Percentiles rank a stretch among this genome's conserved stretches.
These are phyloP conservation scores for Eunapius fragilis DNA, from an alignment of 37 sponge, comb jelly and placozoan genomes.

Conservation along the genomic window DNA sequence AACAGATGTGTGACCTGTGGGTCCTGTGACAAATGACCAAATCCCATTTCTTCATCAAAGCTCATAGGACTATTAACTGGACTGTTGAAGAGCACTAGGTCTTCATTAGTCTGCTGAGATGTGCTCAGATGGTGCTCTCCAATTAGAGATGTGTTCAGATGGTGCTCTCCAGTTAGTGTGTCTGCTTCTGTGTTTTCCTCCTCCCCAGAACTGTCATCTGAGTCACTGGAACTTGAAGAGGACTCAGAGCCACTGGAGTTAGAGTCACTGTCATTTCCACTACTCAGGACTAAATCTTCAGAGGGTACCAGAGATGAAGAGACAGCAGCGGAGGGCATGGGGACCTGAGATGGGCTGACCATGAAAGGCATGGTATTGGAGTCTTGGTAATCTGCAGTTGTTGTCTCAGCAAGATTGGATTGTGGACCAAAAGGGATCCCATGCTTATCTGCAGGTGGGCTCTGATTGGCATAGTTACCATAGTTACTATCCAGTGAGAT, in stretches of 20 bases:
- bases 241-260: conserved; percentile 49
- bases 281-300: not conserved
- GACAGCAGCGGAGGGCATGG: no score
- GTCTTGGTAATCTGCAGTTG: not conserved
- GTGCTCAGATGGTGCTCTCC: not conserved
- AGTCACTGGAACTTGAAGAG: conserved; percentile 31
- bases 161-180: not conserved
- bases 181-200: not conserved
- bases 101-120: not conserved
- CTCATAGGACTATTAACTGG: not conserved
- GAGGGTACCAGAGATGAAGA: not conserved
- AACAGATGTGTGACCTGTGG: not conserved
- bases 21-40: not conserved
- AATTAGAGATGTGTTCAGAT: not conserved
- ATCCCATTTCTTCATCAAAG: not conserved
- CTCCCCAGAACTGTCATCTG: not conserved
- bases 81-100: not conserved
- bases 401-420: not conserved
- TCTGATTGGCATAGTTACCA: not conserved
- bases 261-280: conserved; percentile 17
- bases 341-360: not conserved
- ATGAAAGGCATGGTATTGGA: not conserved
- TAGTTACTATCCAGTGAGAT: not conserved
- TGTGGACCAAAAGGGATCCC: not conserved
- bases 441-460: not conserved